phyloP scores from a whole-genome alignment of 2,113 vertebrate genomes.

The Illadopsis cleaveri region DNA sequence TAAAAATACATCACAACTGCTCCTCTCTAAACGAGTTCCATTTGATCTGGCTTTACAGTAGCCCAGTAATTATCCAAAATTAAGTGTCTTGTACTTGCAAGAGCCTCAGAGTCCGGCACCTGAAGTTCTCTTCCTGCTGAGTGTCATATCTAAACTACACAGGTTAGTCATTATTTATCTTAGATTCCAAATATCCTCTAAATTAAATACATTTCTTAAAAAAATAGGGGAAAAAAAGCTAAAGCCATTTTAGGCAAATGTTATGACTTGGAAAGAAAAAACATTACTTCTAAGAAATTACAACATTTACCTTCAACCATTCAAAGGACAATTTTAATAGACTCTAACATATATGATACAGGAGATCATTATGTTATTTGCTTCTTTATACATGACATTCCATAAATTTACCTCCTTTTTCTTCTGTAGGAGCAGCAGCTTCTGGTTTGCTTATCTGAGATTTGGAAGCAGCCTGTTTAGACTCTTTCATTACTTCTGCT shows the following conservation, averaged over 20 bases:
- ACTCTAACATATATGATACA: accelerated
- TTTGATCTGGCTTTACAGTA: background rate
- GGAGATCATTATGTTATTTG: background rate
- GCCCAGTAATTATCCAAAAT: background rate
- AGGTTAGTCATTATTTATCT: background rate
- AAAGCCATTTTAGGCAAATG: background rate
- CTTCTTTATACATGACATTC: background rate
- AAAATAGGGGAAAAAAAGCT: accelerated
- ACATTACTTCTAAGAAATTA: background rate
- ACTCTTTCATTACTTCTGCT: conserved; percentile 81
- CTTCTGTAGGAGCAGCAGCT: conserved; percentile 46
- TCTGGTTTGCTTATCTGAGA: conserved; percentile 67
- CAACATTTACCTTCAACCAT: background rate
- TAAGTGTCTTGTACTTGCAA: background rate
- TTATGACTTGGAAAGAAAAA: background rate
- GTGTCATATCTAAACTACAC: background rate
- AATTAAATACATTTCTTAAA: background rate
- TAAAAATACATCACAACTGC: background rate
- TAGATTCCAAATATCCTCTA: background rate
- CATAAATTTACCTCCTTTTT: conserved; percentile 74
- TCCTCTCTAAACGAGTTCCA: background rate
- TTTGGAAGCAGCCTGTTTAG: conserved; percentile 72
- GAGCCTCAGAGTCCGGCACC: background rate
- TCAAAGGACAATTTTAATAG: background rate
- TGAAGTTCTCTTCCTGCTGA: background rate